Percentiles rank a stretch among this genome's conserved stretches.
phyloP scores from a whole-genome alignment of 2,888 invertebrate genomes.

The Priocnemis perturbator region DNA sequence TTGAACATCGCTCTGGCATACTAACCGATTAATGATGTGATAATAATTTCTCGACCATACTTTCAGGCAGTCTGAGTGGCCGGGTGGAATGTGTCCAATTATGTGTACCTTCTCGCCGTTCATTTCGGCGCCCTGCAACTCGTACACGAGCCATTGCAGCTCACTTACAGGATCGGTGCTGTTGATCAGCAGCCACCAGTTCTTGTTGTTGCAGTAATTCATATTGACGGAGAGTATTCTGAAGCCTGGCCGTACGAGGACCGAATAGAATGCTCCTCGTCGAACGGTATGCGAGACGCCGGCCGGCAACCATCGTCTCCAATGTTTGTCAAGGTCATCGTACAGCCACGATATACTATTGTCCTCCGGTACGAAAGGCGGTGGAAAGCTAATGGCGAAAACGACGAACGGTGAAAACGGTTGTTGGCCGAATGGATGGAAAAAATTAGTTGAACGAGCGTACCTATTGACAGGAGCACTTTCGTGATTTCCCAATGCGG shows the following conservation, averaged over 20 bases:
- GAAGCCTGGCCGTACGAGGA: constrained; percentile 91
- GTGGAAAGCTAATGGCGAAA: constrained; percentile 84
- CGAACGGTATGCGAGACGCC: constrained; percentile 91
- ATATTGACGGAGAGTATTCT: constrained; percentile 95
- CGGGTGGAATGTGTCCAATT: constrained; percentile 97
- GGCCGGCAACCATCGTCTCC: constrained; percentile 94
- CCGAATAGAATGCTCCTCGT: constrained; percentile 94
- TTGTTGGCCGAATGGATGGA: no score
- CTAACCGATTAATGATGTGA: constrained; percentile 86
- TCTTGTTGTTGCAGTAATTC: constrained; percentile 97
- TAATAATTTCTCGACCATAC: constrained; percentile 98
- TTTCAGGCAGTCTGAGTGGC: constrained; percentile 93
- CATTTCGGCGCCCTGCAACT: constrained; percentile 94
- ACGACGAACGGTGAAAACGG: no score
- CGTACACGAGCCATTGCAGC: constrained; percentile 95
- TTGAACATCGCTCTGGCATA: no score
- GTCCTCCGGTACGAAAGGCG: constrained; percentile 89
- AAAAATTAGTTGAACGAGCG: no score
- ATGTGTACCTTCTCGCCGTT: constrained; percentile 97
- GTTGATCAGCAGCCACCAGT: constrained; percentile 96
- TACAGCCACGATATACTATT: constrained; percentile 95
- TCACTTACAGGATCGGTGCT: constrained; percentile 97
- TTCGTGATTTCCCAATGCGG: constrained; percentile 97
- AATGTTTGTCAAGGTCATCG: constrained; percentile 90
- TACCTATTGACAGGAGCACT: constrained; percentile 94